Evolutionary conservation across 2,113 vertebrate genomes (phyloP), one percentile per base, ranked within the genome.

Genomic region (Pycnonotus jocosus): DNA sequence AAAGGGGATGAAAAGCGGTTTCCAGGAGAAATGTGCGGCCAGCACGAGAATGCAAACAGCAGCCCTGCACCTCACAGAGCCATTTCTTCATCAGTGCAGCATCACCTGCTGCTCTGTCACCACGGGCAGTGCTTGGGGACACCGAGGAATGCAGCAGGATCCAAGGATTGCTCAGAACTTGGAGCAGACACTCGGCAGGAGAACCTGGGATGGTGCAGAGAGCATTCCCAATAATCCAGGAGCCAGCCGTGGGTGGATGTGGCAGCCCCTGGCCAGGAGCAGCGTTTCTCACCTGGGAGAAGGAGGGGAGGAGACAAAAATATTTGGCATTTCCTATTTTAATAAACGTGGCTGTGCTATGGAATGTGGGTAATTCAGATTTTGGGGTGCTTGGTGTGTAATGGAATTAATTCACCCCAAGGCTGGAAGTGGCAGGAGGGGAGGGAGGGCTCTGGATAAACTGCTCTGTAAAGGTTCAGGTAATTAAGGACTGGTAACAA

Each of bases 51-150:
- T 23, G 81, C 42, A 27, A 25, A 35, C 15, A 22, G 19, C 70
- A 57, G 1, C 4, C 31, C 77, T 2, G 33, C 9, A 2, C 53
- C 69, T 80, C 81, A 2, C 65, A 27, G 74, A 57, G 84, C 65
- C 47, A 2, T 33, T 54, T 9, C 58, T 72, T 47, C 91, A 28
- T 38, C 65, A 33, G 54, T 4, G 44, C 92, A 60, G 88, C 76
- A 53, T 89, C 77, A 87, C 69, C 94, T 95, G 93, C 93, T 89
- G 93, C 20, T 92, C 68, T 28, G 27, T 85, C 91, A 91, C 89
- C 78, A 65, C 0, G n/a, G 91, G 91, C 88, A 92, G 90, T 80
- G 8, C 83, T 28, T 9, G 53, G 86, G 69, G 91, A 56, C 33
- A 72, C 1, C 2, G 23, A 56, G 57, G 86, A 87, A 85, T 5